Evolutionary conservation across 2,888 invertebrate species (phyloP).

Genomic region (Lepidocyrtinus sp.): DNA sequence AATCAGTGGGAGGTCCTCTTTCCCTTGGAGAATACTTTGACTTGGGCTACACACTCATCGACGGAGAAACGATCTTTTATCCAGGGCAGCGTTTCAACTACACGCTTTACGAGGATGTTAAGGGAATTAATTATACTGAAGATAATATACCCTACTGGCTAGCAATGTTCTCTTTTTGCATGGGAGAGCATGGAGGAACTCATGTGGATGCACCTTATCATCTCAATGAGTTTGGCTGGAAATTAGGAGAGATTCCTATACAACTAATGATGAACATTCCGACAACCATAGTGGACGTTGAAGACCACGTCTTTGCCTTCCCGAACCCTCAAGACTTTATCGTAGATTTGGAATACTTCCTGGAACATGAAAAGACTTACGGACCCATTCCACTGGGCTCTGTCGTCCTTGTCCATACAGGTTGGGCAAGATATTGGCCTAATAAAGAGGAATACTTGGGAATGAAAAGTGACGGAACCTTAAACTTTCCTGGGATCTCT

Average conservation of each 20-base stretch:
- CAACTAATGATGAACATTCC: constrained; percentile 71
- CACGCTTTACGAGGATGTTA: constrained; percentile 50
- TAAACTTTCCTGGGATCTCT: constrained; percentile 60
- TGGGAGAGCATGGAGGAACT: constrained; percentile 78
- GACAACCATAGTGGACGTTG: constrained; percentile 33
- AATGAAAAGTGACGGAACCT: constrained; percentile 10
- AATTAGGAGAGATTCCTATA: constrained; percentile 75
- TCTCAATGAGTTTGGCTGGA: constrained; percentile 74
- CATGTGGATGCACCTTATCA: constrained; percentile 79
- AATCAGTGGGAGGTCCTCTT: background rate
- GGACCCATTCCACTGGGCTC: constrained; percentile 30
- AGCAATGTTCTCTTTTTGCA: constrained; percentile 64
- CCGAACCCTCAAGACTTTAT: constrained; percentile 12
- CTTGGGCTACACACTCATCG: constrained; percentile 52
- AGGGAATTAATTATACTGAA: constrained; percentile 26
- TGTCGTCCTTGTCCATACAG: constrained; percentile 27
- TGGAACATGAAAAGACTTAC: constrained; percentile 28
- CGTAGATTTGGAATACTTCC: constrained; percentile 13
- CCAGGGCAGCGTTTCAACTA: constrained; percentile 56
- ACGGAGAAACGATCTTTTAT: constrained; percentile 59
- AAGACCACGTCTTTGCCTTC: constrained; percentile 14
- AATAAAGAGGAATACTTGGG: constrained; percentile 27
- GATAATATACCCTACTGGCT: constrained; percentile 37
- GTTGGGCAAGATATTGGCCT: constrained; percentile 43
- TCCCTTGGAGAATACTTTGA: constrained; percentile 55